Base-by-base conservation (phyloP, 2,888 invertebrate species). In the Ganaspis brasiliensis region DNA sequence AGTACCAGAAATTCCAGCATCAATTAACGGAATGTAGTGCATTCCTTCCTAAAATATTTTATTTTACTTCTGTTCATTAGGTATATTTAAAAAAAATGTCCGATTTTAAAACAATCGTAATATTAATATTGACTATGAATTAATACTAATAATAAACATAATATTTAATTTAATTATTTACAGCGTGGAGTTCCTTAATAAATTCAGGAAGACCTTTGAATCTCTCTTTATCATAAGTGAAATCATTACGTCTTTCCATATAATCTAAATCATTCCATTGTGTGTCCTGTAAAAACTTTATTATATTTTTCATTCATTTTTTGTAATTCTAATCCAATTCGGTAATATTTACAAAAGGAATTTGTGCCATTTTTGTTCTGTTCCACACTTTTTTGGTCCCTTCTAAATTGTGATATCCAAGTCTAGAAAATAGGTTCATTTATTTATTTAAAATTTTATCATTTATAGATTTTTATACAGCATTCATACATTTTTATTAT, bases 241-340 rank as follows among this genome's bases (percentile, higher is more conserved):
- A 97, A 89, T 96, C 96, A 88, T 96, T 96, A 77, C 93, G 93
- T 61, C 94, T 92, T 24, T 94, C 92, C 97, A 97, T 97, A 89
- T 96, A 96, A 91, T 97, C 97, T 78, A 97, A 93, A 89, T 97
- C 97, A 85, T 96, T 96, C 95, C 96, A 96, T 88, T 96, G 96
- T 0, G 95, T 94, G 84, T 96, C 96, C 95, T 95, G 86, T 0
- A 89, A 86, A 72, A 78, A 81, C 19, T 31, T 16, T 61, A 52
- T 26, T n/a, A 26, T 5, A 40, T 57, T 57, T 67, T 19, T 63
- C 35, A 52, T 24, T 24, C 2, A 24, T 26, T 45, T 67, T 67
- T 67, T n/a, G n/a, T 63, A 19, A 40, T n/a, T 9, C 8, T 56
- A 3, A 8, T 21, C n/a, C n/a, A 45, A n/a, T 49, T 49, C 4